These are phyloP conservation scores for Macrostomum lignano DNA, from an alignment of 1,140 invertebrate genomes.

Conservation along the genomic window DNA sequence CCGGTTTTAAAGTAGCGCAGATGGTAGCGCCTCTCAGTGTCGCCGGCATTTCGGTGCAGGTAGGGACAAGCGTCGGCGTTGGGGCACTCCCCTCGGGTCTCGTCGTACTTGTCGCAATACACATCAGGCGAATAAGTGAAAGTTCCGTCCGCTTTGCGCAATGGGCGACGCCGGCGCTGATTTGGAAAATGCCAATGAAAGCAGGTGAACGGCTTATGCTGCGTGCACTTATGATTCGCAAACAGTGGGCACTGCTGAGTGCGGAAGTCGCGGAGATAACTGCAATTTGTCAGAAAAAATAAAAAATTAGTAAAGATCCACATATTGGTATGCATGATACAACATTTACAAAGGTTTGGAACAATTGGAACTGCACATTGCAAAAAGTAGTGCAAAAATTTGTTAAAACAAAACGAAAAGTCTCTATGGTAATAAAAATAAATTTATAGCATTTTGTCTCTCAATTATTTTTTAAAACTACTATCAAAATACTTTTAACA, in stretches of 20 bases:
- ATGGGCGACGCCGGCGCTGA: slow-evolving; percentile 66
- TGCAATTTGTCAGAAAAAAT: background rate
- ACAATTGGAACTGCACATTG: too few relatives aligned
- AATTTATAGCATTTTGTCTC: too few relatives aligned
- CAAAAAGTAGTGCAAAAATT: too few relatives aligned
- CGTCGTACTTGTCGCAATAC: slow-evolving; percentile 95
- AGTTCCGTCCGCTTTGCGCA: slow-evolving; percentile 68
- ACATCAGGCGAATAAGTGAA: slow-evolving; percentile 97
- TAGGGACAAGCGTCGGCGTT: slow-evolving; percentile 77
- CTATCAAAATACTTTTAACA: too few relatives aligned
- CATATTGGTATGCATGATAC: too few relatives aligned
- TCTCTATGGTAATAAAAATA: too few relatives aligned
- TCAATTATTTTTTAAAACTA: too few relatives aligned
- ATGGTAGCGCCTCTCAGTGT: slow-evolving; percentile 84
- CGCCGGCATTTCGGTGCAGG: slow-evolving; percentile 76
- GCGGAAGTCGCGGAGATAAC: slow-evolving; percentile 63
- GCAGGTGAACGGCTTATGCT: slow-evolving; percentile 93
- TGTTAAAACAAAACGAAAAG: too few relatives aligned
- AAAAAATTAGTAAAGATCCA: background rate
- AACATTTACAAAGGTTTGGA: too few relatives aligned
- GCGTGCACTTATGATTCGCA: slow-evolving; percentile 94
- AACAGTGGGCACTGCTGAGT: slow-evolving; percentile 93
- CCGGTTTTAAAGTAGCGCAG: slow-evolving; percentile 91
- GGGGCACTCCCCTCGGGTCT: slow-evolving; percentile 81
- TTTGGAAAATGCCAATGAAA: slow-evolving; percentile 99